A percentile compares a stretch with the other conserved stretches of the same genome.
These are phyloP conservation scores for Eupithecia insigniata DNA, from an alignment of 2,888 invertebrate genomes.

Conservation along the genomic window DNA sequence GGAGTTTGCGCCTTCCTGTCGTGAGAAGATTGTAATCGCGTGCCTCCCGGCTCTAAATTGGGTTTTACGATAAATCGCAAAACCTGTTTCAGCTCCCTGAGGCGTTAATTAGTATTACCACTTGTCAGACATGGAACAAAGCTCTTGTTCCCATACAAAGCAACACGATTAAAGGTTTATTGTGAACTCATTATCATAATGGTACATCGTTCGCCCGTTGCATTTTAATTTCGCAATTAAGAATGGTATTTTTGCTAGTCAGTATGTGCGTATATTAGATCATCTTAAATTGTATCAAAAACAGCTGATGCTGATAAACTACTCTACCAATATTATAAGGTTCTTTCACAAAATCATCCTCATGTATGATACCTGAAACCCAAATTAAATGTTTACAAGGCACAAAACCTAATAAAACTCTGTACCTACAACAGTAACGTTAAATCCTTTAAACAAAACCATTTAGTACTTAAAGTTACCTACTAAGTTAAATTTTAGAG, in stretches of 20 bases:
- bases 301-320: neutral
- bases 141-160: slow-evolving; percentile 59
- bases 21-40: slow-evolving; percentile 84
- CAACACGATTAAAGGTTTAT: slow-evolving; percentile 45
- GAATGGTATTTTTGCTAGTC: slow-evolving; percentile 19
- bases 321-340: neutral
- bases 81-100: slow-evolving; percentile 76
- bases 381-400: neutral
- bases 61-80: slow-evolving; percentile 81
- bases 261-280: neutral
- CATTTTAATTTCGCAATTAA: slow-evolving; percentile 29
- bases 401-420: neutral
- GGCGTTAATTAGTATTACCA: slow-evolving; percentile 79
- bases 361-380: neutral
- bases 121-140: slow-evolving; percentile 70
- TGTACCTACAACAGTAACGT: neutral
- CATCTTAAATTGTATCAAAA: neutral
- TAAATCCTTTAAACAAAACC: slow-evolving; percentile 18
- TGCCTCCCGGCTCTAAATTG: slow-evolving; percentile 83
- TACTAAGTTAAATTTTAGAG: slow-evolving; percentile 38
- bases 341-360: neutral
- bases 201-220: slow-evolving; percentile 25
- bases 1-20: slow-evolving; percentile 84
- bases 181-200: slow-evolving; percentile 36
- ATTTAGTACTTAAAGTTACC: slow-evolving; percentile 17